Conservation (phyloP, 1,140 invertebrate genomes). For the Bradysia coprophila region DNA sequence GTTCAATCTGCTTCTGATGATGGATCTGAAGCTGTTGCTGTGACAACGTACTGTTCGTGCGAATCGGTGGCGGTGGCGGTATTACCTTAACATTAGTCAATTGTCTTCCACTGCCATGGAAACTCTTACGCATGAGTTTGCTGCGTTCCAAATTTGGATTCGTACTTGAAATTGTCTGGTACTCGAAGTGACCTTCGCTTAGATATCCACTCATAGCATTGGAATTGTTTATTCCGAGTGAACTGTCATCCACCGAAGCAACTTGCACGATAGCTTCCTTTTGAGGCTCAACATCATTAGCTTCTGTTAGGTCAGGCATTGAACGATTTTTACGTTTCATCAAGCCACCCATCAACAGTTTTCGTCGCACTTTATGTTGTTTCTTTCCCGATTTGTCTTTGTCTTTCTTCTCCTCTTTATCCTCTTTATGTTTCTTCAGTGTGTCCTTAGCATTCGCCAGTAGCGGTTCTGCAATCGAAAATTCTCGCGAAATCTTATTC, state of each 20-base stretch:
- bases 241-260: slow-evolving; percentile 53
- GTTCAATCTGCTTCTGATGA: slow-evolving; percentile 12
- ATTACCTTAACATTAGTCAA: slow-evolving; percentile 67
- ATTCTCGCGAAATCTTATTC: slow-evolving; percentile 49
- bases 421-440: slow-evolving; percentile 39
- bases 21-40: slow-evolving; percentile 21
- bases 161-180: slow-evolving; percentile 29
- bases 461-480: slow-evolving; percentile 36
- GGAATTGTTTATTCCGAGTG: slow-evolving; percentile 45
- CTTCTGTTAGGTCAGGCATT: slow-evolving; percentile 76
- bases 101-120: slow-evolving; percentile 65
- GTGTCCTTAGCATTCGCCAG: slow-evolving; percentile 32
- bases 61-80: slow-evolving; percentile 64
- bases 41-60: slow-evolving; percentile 50
- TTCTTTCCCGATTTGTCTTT: slow-evolving; percentile 66
- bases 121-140: slow-evolving; percentile 75
- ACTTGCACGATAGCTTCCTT: slow-evolving; percentile 20
- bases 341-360: slow-evolving; percentile 73
- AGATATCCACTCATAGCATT: slow-evolving; percentile 56
- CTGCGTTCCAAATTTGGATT: slow-evolving; percentile 73
- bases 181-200: slow-evolving; percentile 72
- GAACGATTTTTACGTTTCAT: slow-evolving; percentile 76
- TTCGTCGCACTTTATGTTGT: slow-evolving; percentile 76
- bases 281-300: slow-evolving; percentile 31
- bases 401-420: slow-evolving; percentile 39